Evolutionary conservation across 1,140 invertebrate genomes (phyloP).

Genomic region (Elysia chlorotica): DNA sequence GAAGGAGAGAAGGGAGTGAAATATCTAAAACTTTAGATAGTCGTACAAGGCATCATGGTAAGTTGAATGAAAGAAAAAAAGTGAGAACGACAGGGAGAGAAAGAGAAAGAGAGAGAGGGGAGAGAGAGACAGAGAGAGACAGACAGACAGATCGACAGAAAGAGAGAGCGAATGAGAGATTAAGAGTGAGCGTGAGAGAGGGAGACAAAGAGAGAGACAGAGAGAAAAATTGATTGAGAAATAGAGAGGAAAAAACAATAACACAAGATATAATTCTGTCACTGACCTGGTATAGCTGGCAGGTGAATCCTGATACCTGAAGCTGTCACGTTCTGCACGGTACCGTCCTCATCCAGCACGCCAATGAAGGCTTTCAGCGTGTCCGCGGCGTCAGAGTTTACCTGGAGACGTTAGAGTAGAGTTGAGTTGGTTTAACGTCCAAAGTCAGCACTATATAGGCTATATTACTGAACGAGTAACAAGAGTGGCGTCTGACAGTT

Average conservation of each 20-base stretch:
- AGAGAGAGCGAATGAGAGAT: not conserved
- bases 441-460: too few species aligned
- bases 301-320: conserved; percentile 15
- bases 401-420: not conserved
- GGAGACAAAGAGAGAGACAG: not conserved
- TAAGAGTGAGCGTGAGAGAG: not conserved
- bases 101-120: conserved; percentile 14
- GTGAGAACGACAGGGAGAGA: not conserved
- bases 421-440: too few species aligned
- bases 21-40: too few species aligned
- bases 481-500: too few species aligned
- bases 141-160: conserved; percentile 15
- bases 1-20: too few species aligned
- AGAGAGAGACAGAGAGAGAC: conserved; percentile 8
- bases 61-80: too few species aligned
- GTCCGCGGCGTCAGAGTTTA: not conserved
- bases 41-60: too few species aligned
- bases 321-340: conserved; percentile 8
- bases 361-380: conserved; percentile 16
- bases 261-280: not conserved
- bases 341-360: conserved; percentile 32
- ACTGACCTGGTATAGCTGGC: conserved; percentile 14
- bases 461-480: too few species aligned
- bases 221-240: not conserved
- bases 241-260: conserved; percentile 11